Evolutionary conservation across 2,888 invertebrate genomes (phyloP).

Genomic region (Alsophila aescularia): DNA sequence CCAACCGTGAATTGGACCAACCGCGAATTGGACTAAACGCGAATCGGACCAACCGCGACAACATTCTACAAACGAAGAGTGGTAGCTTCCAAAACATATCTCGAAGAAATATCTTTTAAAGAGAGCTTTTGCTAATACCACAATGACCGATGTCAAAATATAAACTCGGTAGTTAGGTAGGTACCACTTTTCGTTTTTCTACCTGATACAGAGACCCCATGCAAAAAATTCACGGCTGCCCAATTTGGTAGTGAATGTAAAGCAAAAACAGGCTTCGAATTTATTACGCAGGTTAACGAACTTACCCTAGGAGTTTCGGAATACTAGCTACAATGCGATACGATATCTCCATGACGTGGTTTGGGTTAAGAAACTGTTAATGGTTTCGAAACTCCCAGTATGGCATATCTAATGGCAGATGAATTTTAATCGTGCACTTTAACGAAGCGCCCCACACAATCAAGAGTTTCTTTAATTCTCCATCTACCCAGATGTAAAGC

Average conservation of each 20-base stretch:
- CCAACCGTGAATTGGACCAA: too few species aligned
- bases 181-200: conserved; percentile 3
- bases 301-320: conserved; percentile 34
- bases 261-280: conserved; percentile 37
- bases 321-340: conserved; percentile 27
- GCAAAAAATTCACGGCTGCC: conserved; percentile 16
- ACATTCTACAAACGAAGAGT: too few species aligned
- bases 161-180: background rate
- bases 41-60: too few species aligned
- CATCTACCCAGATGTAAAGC: too few species aligned
- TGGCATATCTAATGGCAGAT: conserved; percentile 22
- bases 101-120: background rate
- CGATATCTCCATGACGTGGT: conserved; percentile 32
- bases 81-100: background rate
- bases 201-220: background rate
- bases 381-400: conserved; percentile 29
- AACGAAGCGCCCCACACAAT: background rate
- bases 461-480: too few species aligned
- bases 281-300: conserved; percentile 38
- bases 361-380: conserved; percentile 37
- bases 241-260: conserved; percentile 31
- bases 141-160: background rate
- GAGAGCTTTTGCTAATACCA: background rate
- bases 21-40: too few species aligned
- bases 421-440: conserved; percentile 23